Base-by-base conservation (phyloP, 2,113 vertebrate species). In the Pelusios castaneus region DNA sequence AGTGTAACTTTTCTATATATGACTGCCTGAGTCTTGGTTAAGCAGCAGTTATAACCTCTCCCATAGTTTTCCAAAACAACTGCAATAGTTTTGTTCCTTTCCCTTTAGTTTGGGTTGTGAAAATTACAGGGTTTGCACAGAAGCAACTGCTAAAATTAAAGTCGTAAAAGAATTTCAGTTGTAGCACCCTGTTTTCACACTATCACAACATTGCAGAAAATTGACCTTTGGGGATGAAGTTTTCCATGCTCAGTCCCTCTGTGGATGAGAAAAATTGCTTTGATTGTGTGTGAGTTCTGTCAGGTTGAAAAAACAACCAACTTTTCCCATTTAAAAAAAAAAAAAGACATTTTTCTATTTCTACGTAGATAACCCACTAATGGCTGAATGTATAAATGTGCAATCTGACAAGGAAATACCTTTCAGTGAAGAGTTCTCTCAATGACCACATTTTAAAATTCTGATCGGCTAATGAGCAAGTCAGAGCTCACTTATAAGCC, bases 81-180 rank as follows among this genome's bases (percentile, higher is more conserved):
- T 82, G 38, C 81, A 89, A 8, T 78, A 79, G 47, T 93, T 95
- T 93, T 92, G 81, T 92, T 96, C 47, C n/a, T 93, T 88, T 91
- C 43, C 3, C 90, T 95, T 96, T 89, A 90, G 58, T 89, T 92
- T 80, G 58, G 34, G 47, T 92, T 92, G 45, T 85, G 91, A 93
- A 89, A 95, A 92, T 95, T 80, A 84, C 81, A 86, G 34, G n/a
- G 81, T 93, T 85, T 55, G 27, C 79, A 84, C 89, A 34, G 12
- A 51, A 88, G 92, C 55, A 89, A 60, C 47, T 85, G 21, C 84
- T 95, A 2, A 84, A 95, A 95, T 93, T 92, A 55, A 6, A 56
- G 16, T 79, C 92, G 85, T 79, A 88, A 87, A 90, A 81, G 43
- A 14, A 87, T 94, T 95, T 95, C 43, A 88, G 2, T 94, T 94